Evolutionary conservation across 2,113 vertebrate genomes (phyloP).

Genomic region (Phycodurus eques): DNA sequence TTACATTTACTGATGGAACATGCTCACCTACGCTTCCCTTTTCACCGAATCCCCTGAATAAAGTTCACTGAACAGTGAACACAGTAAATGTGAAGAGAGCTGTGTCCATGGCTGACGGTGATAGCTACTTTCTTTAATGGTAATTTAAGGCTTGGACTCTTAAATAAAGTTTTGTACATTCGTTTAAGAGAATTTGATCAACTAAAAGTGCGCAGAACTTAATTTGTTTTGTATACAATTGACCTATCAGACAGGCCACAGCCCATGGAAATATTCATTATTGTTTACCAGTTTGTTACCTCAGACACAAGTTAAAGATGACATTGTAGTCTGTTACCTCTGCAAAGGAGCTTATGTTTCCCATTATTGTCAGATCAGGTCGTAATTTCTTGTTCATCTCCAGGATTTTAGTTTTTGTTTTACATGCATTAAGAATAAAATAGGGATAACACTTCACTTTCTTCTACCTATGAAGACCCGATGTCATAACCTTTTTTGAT

Average conservation of each 20-base stretch:
- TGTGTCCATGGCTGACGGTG: not conserved
- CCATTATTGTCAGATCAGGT: no score
- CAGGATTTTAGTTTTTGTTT: no score
- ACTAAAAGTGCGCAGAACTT: not conserved
- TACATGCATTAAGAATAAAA: no score
- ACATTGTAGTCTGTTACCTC: no score
- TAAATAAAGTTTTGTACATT: not conserved
- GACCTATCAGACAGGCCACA: not conserved
- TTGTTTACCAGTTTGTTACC: no score
- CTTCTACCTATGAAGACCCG: not conserved
- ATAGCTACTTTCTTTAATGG: not conserved
- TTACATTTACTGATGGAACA: not conserved
- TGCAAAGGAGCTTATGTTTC: no score
- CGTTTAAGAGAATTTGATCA: no score
- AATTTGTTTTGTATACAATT: not conserved
- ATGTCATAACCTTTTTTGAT: not conserved
- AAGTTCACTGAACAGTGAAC: not conserved
- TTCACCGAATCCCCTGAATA: not conserved
- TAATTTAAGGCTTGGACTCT: not conserved
- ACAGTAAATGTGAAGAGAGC: not conserved
- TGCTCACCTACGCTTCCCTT: not conserved
- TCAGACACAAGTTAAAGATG: no score
- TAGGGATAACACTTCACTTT: not conserved
- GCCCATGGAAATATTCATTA: no score
- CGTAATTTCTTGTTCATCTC: no score